phyloP scores from a whole-genome alignment of 2,113 vertebrate genomes.

The Uria lomvia region DNA sequence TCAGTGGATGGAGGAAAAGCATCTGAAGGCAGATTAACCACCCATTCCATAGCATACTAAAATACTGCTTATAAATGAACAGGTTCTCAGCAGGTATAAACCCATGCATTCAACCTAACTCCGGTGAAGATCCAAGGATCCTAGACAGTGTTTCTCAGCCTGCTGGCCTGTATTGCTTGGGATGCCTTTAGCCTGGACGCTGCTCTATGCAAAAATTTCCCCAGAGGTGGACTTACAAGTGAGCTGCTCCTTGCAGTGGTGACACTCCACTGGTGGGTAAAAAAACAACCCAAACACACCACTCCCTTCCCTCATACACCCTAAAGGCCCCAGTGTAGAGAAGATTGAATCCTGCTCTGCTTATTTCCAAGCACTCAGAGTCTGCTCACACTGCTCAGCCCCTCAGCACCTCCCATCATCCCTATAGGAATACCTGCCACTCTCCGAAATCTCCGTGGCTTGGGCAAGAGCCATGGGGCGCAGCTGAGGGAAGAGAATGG shows the following conservation, averaged over 20 bases:
- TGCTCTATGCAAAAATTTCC: background rate
- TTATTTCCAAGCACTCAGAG: background rate
- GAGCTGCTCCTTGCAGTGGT: background rate
- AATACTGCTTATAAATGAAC: background rate
- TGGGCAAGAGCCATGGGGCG: background rate
- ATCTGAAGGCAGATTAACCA: background rate
- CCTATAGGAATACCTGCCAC: background rate
- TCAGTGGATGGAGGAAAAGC: background rate
- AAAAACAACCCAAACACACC: background rate
- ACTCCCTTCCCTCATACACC: background rate
- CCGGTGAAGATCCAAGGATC: background rate
- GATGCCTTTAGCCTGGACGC: background rate
- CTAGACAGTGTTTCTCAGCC: background rate
- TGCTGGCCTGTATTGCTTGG: background rate
- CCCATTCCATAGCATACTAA: background rate
- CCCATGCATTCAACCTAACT: background rate
- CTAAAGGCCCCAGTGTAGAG: background rate
- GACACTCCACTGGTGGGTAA: background rate
- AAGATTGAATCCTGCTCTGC: background rate
- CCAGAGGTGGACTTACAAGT: background rate
- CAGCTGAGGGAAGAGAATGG: background rate
- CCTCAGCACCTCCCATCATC: background rate
- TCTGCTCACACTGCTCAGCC: background rate
- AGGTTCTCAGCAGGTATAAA: background rate
- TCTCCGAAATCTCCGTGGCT: background rate